Evolutionary conservation across 1,140 invertebrate genomes (phyloP).

Genomic region (Apis laboriosa): DNA sequence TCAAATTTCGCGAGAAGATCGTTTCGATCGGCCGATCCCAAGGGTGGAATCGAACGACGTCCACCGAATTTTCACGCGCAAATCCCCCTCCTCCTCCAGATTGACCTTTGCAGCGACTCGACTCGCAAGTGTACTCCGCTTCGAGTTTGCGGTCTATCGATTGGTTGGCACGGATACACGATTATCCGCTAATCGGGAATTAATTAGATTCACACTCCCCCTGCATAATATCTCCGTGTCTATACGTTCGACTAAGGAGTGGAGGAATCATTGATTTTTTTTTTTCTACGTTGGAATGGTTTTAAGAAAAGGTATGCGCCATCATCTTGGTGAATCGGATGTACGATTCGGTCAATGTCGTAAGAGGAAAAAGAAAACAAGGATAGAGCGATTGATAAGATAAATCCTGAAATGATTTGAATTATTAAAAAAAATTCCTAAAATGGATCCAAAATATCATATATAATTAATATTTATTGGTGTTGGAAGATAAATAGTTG

Average conservation of each 20-base stretch:
- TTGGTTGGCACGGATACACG: slow-evolving; percentile 25
- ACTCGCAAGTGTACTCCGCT: neutral
- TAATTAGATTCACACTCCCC: slow-evolving; percentile 39
- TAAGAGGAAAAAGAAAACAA: no score
- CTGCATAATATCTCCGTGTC: neutral
- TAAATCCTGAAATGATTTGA: no score
- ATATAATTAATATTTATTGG: no score
- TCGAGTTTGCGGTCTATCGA: slow-evolving; percentile 38
- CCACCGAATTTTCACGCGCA: slow-evolving; percentile 39
- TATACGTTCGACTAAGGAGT: no score
- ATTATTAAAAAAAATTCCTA: no score
- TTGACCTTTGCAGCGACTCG: slow-evolving; percentile 45
- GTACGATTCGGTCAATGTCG: no score
- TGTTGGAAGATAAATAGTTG: no score
- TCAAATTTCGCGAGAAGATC: slow-evolving; percentile 17
- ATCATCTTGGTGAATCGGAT: no score
- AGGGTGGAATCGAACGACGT: neutral
- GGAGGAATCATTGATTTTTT: neutral
- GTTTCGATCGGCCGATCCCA: neutral
- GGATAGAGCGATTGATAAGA: neutral
- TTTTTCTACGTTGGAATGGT: no score
- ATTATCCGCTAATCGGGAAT: slow-evolving; percentile 43
- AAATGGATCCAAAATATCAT: no score
- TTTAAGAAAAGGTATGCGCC: no score
- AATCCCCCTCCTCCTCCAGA: slow-evolving; percentile 7